phyloP scores from a whole-genome alignment of 1,140 invertebrate genomes.

The Drosophila nigromelanica region DNA sequence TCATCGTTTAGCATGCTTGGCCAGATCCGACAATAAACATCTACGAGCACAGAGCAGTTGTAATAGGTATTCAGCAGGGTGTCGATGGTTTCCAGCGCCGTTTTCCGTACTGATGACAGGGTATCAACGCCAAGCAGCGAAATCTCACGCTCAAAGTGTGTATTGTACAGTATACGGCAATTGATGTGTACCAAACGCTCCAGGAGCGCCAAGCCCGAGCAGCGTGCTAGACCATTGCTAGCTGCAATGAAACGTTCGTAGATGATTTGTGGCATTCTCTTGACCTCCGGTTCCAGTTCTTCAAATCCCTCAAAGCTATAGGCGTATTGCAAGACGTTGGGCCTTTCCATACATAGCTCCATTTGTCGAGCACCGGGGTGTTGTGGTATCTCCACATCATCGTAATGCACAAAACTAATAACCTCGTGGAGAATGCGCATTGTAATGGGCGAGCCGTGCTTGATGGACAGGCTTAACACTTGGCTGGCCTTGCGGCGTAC shows the following conservation, averaged over 20 bases:
- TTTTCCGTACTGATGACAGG: constrained; percentile 66
- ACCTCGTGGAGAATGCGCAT: constrained; percentile 66
- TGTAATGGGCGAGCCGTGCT: constrained; percentile 70
- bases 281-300: constrained; percentile 54
- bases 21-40: constrained; percentile 73
- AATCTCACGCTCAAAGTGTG: constrained; percentile 68
- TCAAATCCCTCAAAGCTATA: constrained; percentile 73
- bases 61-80: constrained; percentile 59
- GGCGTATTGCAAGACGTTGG: constrained; percentile 41
- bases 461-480: constrained; percentile 58
- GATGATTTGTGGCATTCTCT: constrained; percentile 57
- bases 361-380: constrained; percentile 46
- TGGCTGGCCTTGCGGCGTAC: constrained; percentile 76
- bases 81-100: constrained; percentile 63
- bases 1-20: constrained; percentile 67
- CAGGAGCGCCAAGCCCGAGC: constrained; percentile 66
- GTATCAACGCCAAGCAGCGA: constrained; percentile 58
- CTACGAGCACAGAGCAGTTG: constrained; percentile 72
- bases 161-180: constrained; percentile 75
- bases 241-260: constrained; percentile 65
- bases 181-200: constrained; percentile 70
- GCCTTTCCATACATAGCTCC: constrained; percentile 63
- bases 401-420: constrained; percentile 64
- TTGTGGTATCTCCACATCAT: constrained; percentile 38
- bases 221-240: constrained; percentile 58